phyloP scores from a whole-genome alignment of 2,888 invertebrate species.

The Polydrusus tereticollis region DNA sequence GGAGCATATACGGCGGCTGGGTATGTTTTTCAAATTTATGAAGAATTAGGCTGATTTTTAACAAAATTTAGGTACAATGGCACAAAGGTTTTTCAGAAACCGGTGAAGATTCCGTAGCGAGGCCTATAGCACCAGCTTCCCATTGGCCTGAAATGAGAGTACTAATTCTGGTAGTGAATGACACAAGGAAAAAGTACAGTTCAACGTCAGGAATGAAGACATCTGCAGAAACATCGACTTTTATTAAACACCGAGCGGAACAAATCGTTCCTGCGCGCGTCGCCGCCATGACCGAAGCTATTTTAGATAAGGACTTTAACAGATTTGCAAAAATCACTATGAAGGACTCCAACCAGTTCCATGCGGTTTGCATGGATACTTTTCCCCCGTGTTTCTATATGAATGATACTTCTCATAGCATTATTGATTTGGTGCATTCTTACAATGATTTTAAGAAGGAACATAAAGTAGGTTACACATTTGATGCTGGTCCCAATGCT shows the following conservation, averaged over 20 bases:
- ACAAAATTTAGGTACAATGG: conserved; percentile 89
- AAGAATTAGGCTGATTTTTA: neutral
- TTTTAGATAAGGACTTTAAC: conserved; percentile 80
- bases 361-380: conserved; percentile 93
- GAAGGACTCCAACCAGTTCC: conserved; percentile 97
- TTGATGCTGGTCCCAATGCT: conserved; percentile 98
- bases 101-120: conserved; percentile 84
- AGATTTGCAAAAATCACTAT: conserved; percentile 94
- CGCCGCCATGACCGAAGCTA: conserved; percentile 71
- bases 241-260: conserved; percentile 82
- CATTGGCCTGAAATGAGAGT: conserved; percentile 95
- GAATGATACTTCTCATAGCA: conserved; percentile 87
- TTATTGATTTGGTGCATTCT: conserved; percentile 84
- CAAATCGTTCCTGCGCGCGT: conserved; percentile 81
- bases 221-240: conserved; percentile 83
- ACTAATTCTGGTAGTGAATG: conserved; percentile 90
- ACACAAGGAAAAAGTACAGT: conserved; percentile 83
- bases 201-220: conserved; percentile 93
- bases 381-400: conserved; percentile 95
- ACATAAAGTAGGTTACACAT: conserved; percentile 91
- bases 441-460: conserved; percentile 81
- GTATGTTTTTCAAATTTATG: conserved; percentile 59
- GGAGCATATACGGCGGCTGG: conserved; percentile 95
- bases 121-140: conserved; percentile 77
- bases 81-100: conserved; percentile 73